Percentiles rank a stretch among this genome's conserved stretches.
These are phyloP conservation scores for Globicephala melas DNA, from an alignment of 2,113 vertebrate species.

Conservation along the genomic window DNA sequence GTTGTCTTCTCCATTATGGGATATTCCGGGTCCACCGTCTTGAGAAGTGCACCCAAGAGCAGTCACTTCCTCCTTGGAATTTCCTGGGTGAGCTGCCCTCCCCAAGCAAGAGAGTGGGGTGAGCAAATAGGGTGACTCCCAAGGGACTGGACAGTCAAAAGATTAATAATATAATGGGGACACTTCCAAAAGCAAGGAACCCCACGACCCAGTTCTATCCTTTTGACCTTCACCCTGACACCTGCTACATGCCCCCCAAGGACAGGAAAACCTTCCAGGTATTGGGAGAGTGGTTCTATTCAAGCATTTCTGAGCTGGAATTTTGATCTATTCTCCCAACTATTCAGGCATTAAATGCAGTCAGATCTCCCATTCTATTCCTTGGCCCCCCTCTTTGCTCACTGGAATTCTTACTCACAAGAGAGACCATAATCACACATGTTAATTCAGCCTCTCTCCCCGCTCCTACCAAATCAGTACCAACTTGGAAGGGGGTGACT, in stretches of 20 bases:
- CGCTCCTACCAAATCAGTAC: neutral
- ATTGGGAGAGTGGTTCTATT: neutral
- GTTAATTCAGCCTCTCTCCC: neutral
- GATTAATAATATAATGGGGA: no score
- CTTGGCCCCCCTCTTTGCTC: neutral
- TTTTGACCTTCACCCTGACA: no score
- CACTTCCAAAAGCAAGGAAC: neutral
- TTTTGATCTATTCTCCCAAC: neutral
- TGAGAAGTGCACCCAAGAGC: neutral
- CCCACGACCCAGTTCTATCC: rapidly evolving
- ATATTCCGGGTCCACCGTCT: neutral
- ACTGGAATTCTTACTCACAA: neutral
- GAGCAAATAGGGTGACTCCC: neutral
- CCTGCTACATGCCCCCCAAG: neutral
- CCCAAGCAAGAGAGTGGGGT: conserved; percentile 19
- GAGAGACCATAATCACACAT: neutral
- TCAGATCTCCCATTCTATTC: neutral
- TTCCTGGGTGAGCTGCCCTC: neutral
- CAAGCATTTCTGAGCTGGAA: neutral
- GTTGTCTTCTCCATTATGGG: neutral
- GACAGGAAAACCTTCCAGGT: neutral
- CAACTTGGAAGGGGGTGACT: neutral
- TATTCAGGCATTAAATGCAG: neutral
- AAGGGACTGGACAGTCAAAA: neutral
- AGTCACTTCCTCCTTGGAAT: neutral